These are phyloP conservation scores for Phalacrocorax carbo DNA, from an alignment of 2,113 vertebrate genomes.

Conservation along the genomic window DNA sequence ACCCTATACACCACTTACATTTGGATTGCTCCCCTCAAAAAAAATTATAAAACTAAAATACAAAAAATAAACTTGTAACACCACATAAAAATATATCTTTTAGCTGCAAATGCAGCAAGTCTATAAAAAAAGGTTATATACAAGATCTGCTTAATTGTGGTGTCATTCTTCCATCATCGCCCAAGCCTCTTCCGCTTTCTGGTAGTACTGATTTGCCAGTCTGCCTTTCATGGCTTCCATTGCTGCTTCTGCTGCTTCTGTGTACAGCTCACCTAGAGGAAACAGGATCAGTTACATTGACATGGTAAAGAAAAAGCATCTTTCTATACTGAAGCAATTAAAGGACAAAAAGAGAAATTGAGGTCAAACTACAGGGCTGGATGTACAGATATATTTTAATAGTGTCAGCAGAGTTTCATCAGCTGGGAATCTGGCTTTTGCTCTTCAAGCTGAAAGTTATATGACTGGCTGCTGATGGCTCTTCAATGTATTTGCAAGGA, in stretches of 20 bases:
- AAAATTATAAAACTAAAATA: constrained; percentile 32
- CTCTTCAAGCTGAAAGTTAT: not conserved
- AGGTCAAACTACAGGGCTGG: not conserved
- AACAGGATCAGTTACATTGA: not conserved
- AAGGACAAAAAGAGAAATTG: not conserved
- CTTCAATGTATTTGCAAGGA: not conserved
- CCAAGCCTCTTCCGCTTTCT: constrained; percentile 96
- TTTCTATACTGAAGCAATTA: not conserved
- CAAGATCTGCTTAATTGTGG: not conserved
- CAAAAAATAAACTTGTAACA: not conserved
- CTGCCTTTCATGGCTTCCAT: constrained; percentile 96
- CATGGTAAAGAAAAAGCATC: not conserved
- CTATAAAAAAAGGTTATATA: not conserved
- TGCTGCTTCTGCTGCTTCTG: constrained; percentile 91
- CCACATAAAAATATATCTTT: constrained; percentile 51
- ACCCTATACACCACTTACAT: not conserved
- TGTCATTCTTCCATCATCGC: constrained; percentile 85
- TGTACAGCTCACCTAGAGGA: constrained; percentile 89
- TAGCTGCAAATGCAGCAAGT: constrained; percentile 7
- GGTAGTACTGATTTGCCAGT: constrained; percentile 92
- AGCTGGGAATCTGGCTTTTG: not conserved
- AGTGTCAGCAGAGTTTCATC: not conserved
- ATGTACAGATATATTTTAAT: not conserved
- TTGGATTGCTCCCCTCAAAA: constrained; percentile 2
- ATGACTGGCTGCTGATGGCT: not conserved